These are phyloP conservation scores for Iphiclides podalirius DNA, from an alignment of 2,888 invertebrate genomes.

Conservation along the genomic window DNA sequence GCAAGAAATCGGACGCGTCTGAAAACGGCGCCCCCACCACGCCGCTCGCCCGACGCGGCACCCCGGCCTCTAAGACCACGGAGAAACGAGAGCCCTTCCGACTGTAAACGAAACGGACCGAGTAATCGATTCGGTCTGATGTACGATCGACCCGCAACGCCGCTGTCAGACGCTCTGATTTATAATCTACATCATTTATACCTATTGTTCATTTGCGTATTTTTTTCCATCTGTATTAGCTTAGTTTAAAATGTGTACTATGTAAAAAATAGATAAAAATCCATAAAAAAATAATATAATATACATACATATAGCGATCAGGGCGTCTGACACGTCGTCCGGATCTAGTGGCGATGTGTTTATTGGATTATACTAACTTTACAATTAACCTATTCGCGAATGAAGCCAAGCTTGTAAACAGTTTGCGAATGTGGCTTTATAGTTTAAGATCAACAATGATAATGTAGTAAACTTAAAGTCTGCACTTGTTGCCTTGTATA, in stretches of 20 bases:
- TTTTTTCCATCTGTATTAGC: slow-evolving; percentile 32
- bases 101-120: slow-evolving; percentile 80
- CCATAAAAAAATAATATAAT: slow-evolving; percentile 27
- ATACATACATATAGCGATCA: slow-evolving; percentile 35
- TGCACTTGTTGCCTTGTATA: slow-evolving; percentile 79
- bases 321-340: slow-evolving; percentile 50
- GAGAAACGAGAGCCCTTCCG: slow-evolving; percentile 86
- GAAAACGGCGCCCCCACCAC: slow-evolving; percentile 80
- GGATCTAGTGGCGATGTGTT: slow-evolving; percentile 54
- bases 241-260: slow-evolving; percentile 37
- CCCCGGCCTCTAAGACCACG: slow-evolving; percentile 67
- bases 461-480: slow-evolving; percentile 75
- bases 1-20: slow-evolving; percentile 85
- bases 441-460: slow-evolving; percentile 55
- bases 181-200: slow-evolving; percentile 25
- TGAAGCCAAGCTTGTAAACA: slow-evolving; percentile 71
- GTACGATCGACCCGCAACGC: no score
- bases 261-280: slow-evolving; percentile 22
- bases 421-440: slow-evolving; percentile 71
- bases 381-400: slow-evolving; percentile 71
- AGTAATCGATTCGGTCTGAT: slow-evolving; percentile 26
- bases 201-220: slow-evolving; percentile 25
- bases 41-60: slow-evolving; percentile 60
- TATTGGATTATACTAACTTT: slow-evolving; percentile 60
- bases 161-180: slow-evolving; percentile 53